phyloP scores from a whole-genome alignment of 2,888 invertebrate species.

The Linnaemya vulpina region DNA sequence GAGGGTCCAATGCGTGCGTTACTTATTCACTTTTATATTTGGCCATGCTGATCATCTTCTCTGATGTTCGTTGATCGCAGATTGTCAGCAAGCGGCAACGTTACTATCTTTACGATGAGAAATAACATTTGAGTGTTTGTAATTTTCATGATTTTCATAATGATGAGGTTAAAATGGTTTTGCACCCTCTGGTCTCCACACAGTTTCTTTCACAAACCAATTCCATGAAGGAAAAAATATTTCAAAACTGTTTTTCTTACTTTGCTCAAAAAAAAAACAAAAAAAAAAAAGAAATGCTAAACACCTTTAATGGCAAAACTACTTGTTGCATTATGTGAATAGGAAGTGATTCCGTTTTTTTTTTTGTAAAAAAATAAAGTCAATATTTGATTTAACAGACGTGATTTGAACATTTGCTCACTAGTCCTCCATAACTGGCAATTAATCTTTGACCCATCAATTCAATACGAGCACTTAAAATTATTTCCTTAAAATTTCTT shows the following conservation, averaged over 20 bases:
- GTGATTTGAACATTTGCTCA: slow-evolving; percentile 59
- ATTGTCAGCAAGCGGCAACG: slow-evolving; percentile 33
- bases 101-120: slow-evolving; percentile 35
- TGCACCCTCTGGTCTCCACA: slow-evolving; percentile 58
- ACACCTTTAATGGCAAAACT: slow-evolving; percentile 26
- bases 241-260: neutral
- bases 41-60: slow-evolving; percentile 57
- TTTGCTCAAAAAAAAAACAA: neutral
- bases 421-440: slow-evolving; percentile 4
- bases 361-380: slow-evolving; percentile 17
- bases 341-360: slow-evolving; percentile 55
- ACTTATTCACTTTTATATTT: slow-evolving; percentile 32
- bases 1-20: slow-evolving; percentile 62
- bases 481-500: slow-evolving; percentile 23
- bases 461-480: neutral
- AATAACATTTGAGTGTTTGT: slow-evolving; percentile 8
- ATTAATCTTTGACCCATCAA: slow-evolving; percentile 48
- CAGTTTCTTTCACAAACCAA: slow-evolving; percentile 14
- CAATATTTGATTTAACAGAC: slow-evolving; percentile 66
- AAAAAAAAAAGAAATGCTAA: slow-evolving; percentile 12
- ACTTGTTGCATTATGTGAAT: slow-evolving; percentile 8
- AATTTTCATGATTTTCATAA: slow-evolving; percentile 47
- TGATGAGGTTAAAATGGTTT: slow-evolving; percentile 51
- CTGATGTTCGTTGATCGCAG: slow-evolving; percentile 41
- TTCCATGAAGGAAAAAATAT: slow-evolving; percentile 6